phyloP scores from a whole-genome alignment of 2,113 vertebrate genomes.

The Corvus moneduloides region DNA sequence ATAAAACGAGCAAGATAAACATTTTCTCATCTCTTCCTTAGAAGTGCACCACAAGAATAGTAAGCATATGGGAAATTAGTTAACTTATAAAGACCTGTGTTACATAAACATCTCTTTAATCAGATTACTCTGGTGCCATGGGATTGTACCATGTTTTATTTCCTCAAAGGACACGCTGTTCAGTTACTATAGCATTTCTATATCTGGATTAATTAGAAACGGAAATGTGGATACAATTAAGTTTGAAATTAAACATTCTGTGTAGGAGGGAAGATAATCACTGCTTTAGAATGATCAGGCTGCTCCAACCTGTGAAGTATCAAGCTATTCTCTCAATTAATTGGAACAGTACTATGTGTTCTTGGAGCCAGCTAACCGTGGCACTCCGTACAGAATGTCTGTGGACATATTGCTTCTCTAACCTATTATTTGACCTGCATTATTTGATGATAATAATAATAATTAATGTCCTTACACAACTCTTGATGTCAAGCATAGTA shows the following conservation, averaged over 20 bases:
- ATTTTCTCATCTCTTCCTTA: slow-evolving; percentile 34
- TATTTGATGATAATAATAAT: neutral
- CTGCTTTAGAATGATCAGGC: slow-evolving; percentile 63
- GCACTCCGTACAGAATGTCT: neutral
- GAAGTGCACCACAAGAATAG: slow-evolving; percentile 3
- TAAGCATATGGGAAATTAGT: slow-evolving; percentile 34
- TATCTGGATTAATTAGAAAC: slow-evolving; percentile 76
- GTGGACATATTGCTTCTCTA: neutral
- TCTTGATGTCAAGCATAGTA: neutral
- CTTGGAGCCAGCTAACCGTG: neutral
- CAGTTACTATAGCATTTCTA: slow-evolving; percentile 72
- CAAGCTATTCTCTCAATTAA: slow-evolving; percentile 56
- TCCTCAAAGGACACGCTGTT: slow-evolving; percentile 67
- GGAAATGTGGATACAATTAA: slow-evolving; percentile 72
- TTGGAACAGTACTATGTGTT: slow-evolving; percentile 58
- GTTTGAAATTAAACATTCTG: slow-evolving; percentile 74
- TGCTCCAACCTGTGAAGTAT: slow-evolving; percentile 50
- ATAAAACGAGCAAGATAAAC: neutral
- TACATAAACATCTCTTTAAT: slow-evolving; percentile 53
- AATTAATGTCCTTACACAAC: neutral
- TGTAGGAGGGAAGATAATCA: slow-evolving; percentile 71
- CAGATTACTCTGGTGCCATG: slow-evolving; percentile 37
- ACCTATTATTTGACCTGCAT: slow-evolving; percentile 1
- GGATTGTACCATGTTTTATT: slow-evolving; percentile 41
- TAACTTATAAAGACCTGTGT: slow-evolving; percentile 27